phyloP scores from a whole-genome alignment of 1,140 invertebrate genomes.

The Dryas iulia region DNA sequence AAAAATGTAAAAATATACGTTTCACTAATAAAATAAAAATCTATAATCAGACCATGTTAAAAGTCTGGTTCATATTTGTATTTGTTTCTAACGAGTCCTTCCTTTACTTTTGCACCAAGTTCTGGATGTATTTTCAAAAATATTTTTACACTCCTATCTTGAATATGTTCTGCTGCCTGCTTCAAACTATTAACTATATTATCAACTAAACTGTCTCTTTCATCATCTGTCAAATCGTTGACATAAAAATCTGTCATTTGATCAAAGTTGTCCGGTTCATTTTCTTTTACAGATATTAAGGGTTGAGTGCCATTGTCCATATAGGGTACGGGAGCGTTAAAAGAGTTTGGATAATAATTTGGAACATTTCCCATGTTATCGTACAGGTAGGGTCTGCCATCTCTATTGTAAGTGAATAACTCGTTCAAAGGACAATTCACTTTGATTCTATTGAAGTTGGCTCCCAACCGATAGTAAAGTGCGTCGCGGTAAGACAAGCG shows the following conservation, averaged over 20 bases:
- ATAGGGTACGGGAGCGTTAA: not conserved
- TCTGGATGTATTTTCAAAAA: not conserved
- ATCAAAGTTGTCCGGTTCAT: not conserved
- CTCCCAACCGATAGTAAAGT: slow-evolving; percentile 91
- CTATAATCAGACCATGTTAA: too few species aligned
- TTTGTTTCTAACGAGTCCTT: not conserved
- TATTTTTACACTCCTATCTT: not conserved
- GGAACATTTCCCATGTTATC: not conserved
- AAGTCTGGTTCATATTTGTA: not conserved
- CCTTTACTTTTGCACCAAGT: not conserved
- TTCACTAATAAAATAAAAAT: too few species aligned
- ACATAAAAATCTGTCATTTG: not conserved
- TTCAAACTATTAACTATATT: slow-evolving; percentile 5
- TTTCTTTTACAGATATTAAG: not conserved
- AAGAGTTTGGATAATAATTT: not conserved
- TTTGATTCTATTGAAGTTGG: slow-evolving; percentile 87
- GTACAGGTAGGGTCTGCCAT: not conserved
- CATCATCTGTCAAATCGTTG: not conserved
- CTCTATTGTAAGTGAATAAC: not conserved
- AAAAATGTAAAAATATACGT: too few species aligned
- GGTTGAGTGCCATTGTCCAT: not conserved
- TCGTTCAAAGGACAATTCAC: slow-evolving; percentile 8
- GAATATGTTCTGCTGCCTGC: not conserved
- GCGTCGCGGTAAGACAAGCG: slow-evolving; percentile 94
- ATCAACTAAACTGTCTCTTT: not conserved